Evolutionary conservation across 2,888 invertebrate species (phyloP), one percentile per base, ranked within the genome.

Genomic region (Mesoligia furuncula): DNA sequence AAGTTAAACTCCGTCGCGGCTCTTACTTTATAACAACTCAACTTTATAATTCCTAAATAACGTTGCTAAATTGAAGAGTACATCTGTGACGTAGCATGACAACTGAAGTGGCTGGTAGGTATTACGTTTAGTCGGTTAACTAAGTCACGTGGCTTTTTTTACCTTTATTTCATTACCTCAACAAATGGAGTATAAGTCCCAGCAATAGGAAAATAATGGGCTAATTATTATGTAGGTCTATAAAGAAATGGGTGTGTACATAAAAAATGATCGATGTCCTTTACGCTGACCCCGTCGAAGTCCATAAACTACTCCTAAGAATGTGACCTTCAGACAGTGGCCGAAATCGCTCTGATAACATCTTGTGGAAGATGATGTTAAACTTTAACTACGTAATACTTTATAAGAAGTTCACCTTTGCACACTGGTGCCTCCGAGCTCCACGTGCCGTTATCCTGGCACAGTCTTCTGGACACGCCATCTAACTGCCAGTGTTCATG

Each of bases 401-500:
- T n/a, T 73, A 3, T 42, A 36, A 36, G 20, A 36, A 45, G 36
- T 61, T 90, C 94, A 98, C 98, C 98, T 96, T 97, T 97, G 92
- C 99, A 99, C n/a, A 95, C 92, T 0, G 99, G 99, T 0, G 98
- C 95, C 79, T 98, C 98, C 31, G 98, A 98, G 90, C 98, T 98
- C 99, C 99, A 99, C 0, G 98, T 99, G 71, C 98, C 99, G 91
- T 99, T 98, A 91, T 99, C 99, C 74, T 98, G 97, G 91, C 99
- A 99, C 73, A 98, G 94, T 79, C 99, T 95, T 73, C 99, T 97
- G 5, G 98, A 98, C 6, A 98, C 98, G 0, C 99, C 99, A 86
- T 98, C 98, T 20, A 99, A 95, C 91, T 98, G 98, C 95, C 97
- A 99, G 91, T 99, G 98, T 5, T 97, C 97, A 77, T 98, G 97